Base-by-base conservation (phyloP, 2,888 invertebrate genomes). In the Esperia sulphurella region DNA sequence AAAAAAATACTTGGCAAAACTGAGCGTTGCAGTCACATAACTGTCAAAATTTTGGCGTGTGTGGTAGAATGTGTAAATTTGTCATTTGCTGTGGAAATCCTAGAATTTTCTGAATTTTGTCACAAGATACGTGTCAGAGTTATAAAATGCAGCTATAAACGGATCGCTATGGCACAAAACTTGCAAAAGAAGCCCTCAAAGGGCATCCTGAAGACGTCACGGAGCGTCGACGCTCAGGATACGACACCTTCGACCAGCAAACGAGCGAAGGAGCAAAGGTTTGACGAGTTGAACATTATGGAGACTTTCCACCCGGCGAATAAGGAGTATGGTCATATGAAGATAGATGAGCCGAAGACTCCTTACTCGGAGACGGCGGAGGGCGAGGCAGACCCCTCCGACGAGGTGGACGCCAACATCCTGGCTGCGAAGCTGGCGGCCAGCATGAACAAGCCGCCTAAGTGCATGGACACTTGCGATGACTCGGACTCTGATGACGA, bases 311-410 rank as follows among this genome's bases (percentile, higher is more conserved):
- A 99, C 90, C 99, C 99, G 39, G 92, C 96, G 14, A 97, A 97
- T 79, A 99, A 99, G 89, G 99, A 99, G 86, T 99, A 99, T 84
- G 99, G 99, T 8, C 98, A 98, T 74, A 99, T 99, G 98, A 99
- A 99, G 87, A 83, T 88, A 35, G 96, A 97, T 68, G 99, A 99
- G 84, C 99, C 99, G 1, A 98, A 98, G 83, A 99, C 99, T 28
- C 99, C 99, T 37, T 92, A 78, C 63, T 88, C 90, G 5, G 93
- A 93, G 67, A 80, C 92, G 45, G 90, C 88, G 42, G 94, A 94
- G 54, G 90, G 91, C 29, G 91, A 91, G 39, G 82, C 90, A 40
- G 93, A 92, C 61, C 91, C 92, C 29, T 63, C 73, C 8, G 92
- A 92, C 62, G 91, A 92, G 61, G 70, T 92, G 54, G 94, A 94